phyloP scores from a whole-genome alignment of 2,113 vertebrate genomes.

The Protobothrops flavoviridis region DNA sequence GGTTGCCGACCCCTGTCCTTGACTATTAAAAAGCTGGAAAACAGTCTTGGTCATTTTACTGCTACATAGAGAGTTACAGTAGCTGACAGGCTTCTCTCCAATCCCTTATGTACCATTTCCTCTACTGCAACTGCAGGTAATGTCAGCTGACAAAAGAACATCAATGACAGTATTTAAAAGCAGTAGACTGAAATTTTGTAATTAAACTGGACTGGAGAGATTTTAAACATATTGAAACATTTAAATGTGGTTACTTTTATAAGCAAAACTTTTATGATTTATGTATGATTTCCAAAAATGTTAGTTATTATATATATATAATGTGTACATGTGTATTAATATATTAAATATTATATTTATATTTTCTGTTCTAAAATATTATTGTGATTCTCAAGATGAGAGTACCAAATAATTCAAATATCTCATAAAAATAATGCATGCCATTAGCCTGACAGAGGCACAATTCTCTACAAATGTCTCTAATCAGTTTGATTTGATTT shows the following conservation, averaged over 20 bases:
- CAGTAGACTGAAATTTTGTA: not conserved
- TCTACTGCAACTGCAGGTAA: not conserved
- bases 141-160: not conserved
- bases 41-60: not conserved
- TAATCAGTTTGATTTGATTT: not conserved
- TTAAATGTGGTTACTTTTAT: not conserved
- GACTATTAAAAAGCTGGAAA: not conserved
- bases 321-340: not conserved
- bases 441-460: not conserved
- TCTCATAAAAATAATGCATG: not conserved
- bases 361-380: not conserved
- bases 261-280: not conserved
- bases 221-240: not conserved
- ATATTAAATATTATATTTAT: not conserved
- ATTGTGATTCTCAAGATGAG: not conserved
- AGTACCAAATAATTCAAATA: not conserved
- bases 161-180: not conserved
- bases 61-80: not conserved
- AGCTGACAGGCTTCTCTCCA: not conserved
- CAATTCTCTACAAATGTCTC: not conserved
- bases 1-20: too few relatives aligned
- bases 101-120: not conserved
- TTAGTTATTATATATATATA: not conserved
- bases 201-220: not conserved
- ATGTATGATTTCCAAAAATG: not conserved